Evolutionary conservation across 2,888 invertebrate genomes (phyloP).

Genomic region (Hypercompe scribonia): DNA sequence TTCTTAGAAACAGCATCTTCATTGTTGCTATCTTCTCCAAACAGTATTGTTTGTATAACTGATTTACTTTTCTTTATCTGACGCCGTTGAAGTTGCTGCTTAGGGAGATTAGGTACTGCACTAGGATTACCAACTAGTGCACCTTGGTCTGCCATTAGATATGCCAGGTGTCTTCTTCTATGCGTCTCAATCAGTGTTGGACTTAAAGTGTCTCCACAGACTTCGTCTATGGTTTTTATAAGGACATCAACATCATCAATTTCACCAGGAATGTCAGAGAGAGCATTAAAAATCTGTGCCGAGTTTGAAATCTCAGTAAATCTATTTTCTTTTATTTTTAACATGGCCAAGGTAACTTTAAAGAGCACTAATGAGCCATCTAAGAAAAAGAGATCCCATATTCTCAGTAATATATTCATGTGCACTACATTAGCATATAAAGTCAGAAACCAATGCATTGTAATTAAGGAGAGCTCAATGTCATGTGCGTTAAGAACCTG

Average conservation of each 20-base stretch:
- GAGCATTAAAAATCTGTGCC: conserved; percentile 98
- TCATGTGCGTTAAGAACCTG: conserved; percentile 97
- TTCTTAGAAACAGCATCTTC: conserved; percentile 97
- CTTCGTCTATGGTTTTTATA: conserved; percentile 89
- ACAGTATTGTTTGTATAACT: conserved; percentile 94
- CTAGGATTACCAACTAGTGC: conserved; percentile 96
- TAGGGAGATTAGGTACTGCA: conserved; percentile 95
- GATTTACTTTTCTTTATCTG: conserved; percentile 97
- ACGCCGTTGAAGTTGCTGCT: conserved; percentile 94
- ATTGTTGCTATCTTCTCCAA: conserved; percentile 92
- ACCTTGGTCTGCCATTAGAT: conserved; percentile 98
- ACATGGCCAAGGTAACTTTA: conserved; percentile 97
- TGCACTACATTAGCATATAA: conserved; percentile 98
- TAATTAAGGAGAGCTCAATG: conserved; percentile 97
- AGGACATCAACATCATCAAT: conserved; percentile 96
- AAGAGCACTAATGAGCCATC: conserved; percentile 98
- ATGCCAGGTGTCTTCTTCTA: conserved; percentile 96
- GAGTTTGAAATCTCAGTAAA: conserved; percentile 96
- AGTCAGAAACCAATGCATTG: conserved; percentile 99
- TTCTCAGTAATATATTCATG: conserved; percentile 95
- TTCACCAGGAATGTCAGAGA: conserved; percentile 98
- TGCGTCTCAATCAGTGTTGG: conserved; percentile 95
- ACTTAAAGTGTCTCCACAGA: conserved; percentile 93
- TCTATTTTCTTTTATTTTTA: conserved; percentile 92
- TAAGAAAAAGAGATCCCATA: conserved; percentile 99